phyloP scores from a whole-genome alignment of 2,113 vertebrate species.

The Xenus cinereus region DNA sequence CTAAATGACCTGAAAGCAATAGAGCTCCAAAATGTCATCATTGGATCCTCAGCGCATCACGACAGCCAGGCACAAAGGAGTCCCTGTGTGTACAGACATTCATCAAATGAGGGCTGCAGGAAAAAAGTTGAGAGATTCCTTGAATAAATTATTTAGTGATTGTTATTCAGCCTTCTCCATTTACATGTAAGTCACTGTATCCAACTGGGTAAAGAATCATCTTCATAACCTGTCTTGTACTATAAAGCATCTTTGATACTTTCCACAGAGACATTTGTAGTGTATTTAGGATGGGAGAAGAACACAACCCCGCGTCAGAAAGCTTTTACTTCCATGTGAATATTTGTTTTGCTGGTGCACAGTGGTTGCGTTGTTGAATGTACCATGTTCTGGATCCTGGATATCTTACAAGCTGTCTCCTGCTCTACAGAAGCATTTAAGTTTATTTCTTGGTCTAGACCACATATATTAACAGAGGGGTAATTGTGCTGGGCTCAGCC shows the following conservation, averaged over 20 bases:
- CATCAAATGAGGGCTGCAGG: neutral
- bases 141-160: constrained; percentile 25
- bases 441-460: neutral
- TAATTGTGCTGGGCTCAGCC: neutral
- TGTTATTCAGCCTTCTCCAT: neutral
- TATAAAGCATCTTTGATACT: constrained; percentile 21
- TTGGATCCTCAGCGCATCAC: neutral
- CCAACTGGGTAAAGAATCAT: constrained; percentile 12
- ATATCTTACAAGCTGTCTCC: neutral
- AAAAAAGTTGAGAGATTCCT: neutral
- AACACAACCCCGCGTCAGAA: neutral
- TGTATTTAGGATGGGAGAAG: neutral
- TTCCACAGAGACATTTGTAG: constrained; percentile 4
- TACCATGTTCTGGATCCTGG: neutral
- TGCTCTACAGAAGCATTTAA: neutral
- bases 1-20: neutral
- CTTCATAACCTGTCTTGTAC: neutral
- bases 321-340: neutral
- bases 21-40: neutral
- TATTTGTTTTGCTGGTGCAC: neutral
- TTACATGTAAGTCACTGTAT: neutral
- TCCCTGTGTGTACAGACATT: neutral
- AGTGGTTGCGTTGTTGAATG: neutral
- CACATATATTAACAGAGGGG: neutral
- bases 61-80: neutral